Base-by-base conservation (phyloP, 1,140 invertebrate genomes). In the Chionoecetes opilio region DNA sequence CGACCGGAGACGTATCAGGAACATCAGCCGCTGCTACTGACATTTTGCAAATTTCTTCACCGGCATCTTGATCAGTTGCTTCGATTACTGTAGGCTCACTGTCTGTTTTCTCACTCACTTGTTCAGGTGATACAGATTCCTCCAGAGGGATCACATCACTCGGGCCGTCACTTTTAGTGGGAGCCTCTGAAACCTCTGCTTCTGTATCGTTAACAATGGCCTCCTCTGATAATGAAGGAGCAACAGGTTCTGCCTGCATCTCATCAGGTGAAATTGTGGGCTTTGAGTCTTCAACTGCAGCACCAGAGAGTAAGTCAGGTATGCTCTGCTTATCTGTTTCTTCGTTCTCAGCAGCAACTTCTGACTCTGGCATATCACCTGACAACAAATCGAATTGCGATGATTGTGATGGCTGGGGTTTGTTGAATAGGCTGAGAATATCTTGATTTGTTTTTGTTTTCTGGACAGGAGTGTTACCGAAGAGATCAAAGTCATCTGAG, bases 361-460 rank as follows among this genome's bases (percentile, higher is more conserved):
- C 37, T 32, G 82, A 41, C 0, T 90, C 41, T 8, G 92, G 46
- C 5, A 96, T 53, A 41, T 96, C 95, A 21, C 84, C 95, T 6
- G 93, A 96, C n/a, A 96, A 93, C 17, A 96, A 90, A 93, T 96
- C 96, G 84, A 96, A 41, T 29, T 96, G 92, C 29, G 92, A 38
- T 37, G 41, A 46, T 3, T 88, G 35, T 89, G 31, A 41, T 11
- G 92, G 63, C 31, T 94, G 93, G 26, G 96, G 95, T 29, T 96
- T 96, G 38, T 96, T 96, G 84, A 96, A 96, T 31, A 96, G 95
- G 93, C 96, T 96, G 34, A 96, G 93, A 95, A 96, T 96, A 84
- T 96, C 96, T 75, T 96, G 95, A 34, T 92, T 96, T 37, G 95
- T 96, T 96, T 96, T 95, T 26, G 95, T 94, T 86, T 96, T 96